Percentiles rank a stretch among this genome's conserved stretches.
Evolutionary conservation across 2,888 invertebrate genomes (phyloP).

Genomic region (Aricia artaxerxes): DNA sequence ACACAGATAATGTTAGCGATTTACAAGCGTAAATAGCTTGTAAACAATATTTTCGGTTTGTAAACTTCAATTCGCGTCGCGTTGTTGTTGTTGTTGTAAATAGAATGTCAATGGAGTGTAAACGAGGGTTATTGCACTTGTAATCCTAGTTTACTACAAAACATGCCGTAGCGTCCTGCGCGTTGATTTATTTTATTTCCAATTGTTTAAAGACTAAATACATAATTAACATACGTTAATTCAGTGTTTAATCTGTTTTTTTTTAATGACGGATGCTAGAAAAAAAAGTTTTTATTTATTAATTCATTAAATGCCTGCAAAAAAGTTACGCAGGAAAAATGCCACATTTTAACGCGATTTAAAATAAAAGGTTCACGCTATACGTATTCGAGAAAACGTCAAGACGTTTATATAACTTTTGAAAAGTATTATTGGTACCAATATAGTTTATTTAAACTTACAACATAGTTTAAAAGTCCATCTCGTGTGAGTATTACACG

Average conservation of each 20-base stretch:
- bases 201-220: neutral
- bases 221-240: neutral
- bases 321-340: too few relatives aligned
- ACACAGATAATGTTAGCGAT: slow-evolving; percentile 65
- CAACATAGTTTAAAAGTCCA: neutral
- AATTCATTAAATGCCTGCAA: too few relatives aligned
- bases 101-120: neutral
- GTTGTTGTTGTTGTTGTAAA: slow-evolving; percentile 1
- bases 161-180: neutral
- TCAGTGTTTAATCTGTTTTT: too few relatives aligned
- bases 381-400: too few relatives aligned
- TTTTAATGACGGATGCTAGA: too few relatives aligned
- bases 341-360: too few relatives aligned
- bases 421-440: neutral
- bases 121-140: slow-evolving; percentile 11
- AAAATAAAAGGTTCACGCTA: too few relatives aligned
- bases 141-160: slow-evolving; percentile 5
- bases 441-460: neutral
- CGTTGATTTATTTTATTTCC: neutral
- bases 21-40: slow-evolving; percentile 66
- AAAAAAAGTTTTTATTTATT: too few relatives aligned
- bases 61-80: neutral
- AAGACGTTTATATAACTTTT: neutral
- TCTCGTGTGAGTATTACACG: neutral
- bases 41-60: slow-evolving; percentile 39